phyloP scores from a whole-genome alignment of 2,797 vertebrate species.

The Graptemys geographica region DNA sequence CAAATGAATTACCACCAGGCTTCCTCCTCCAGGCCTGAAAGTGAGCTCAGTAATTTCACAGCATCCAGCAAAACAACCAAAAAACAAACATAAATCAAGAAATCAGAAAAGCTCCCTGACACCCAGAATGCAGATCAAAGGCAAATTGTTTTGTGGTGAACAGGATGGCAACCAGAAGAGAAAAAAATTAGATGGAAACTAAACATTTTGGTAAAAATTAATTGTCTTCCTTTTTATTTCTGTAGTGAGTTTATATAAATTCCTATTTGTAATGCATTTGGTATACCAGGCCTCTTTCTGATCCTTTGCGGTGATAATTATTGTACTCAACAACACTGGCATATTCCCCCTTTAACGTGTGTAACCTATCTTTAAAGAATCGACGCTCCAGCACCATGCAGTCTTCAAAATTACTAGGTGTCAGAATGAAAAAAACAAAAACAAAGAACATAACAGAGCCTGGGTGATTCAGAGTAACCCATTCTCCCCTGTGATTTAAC shows the following conservation, averaged over 20 bases:
- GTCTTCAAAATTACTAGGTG: constrained; percentile 3
- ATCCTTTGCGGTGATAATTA: not conserved
- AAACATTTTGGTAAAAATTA: constrained; percentile 2
- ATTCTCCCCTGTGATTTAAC: constrained; percentile 22
- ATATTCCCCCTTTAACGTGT: not conserved
- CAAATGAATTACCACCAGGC: not conserved
- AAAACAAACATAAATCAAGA: not conserved
- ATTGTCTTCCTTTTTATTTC: not conserved
- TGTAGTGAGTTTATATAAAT: not conserved
- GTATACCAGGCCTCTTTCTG: not conserved
- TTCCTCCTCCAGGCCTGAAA: not conserved
- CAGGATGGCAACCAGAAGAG: not conserved
- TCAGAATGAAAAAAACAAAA: not conserved
- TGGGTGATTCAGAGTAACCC: constrained; percentile 45
- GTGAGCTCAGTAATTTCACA: not conserved
- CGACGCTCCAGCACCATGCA: not conserved
- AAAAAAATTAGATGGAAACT: not conserved
- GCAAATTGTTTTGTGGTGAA: not conserved
- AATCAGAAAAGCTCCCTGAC: not conserved
- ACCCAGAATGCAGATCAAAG: not conserved
- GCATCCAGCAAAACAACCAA: no score
- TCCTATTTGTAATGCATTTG: not conserved
- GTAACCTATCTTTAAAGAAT: not conserved
- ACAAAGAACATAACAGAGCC: not conserved
- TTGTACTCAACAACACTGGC: not conserved